Evolutionary conservation across 2,113 vertebrate genomes (phyloP).

Genomic region (Plotosus lineatus): DNA sequence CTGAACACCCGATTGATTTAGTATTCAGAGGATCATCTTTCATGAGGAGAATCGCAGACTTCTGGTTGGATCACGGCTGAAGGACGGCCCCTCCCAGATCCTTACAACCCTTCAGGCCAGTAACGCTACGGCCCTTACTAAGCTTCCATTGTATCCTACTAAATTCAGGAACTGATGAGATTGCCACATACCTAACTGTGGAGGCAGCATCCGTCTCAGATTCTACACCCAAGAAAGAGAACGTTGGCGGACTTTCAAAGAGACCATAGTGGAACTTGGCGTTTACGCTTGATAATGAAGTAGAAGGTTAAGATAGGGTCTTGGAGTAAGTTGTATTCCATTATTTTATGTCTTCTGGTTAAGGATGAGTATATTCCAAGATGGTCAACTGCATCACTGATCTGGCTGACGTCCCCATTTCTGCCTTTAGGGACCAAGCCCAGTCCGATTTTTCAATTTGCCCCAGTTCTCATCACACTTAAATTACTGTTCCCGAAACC

Average conservation of each 20-base stretch:
- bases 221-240: conserved; percentile 33
- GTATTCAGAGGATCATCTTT: neutral
- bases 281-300: conserved; percentile 18
- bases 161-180: conserved; percentile 42
- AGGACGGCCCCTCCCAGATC: neutral
- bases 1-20: neutral
- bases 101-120: conserved; percentile 21
- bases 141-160: conserved; percentile 41
- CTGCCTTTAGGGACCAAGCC: neutral
- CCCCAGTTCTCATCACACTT: neutral
- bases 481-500: neutral
- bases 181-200: conserved; percentile 33
- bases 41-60: neutral
- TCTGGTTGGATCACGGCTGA: conserved; percentile 9
- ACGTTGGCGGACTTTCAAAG: conserved; percentile 12
- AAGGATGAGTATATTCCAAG: conserved; percentile 12
- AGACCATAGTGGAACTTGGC: neutral
- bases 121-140: conserved; percentile 40
- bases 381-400: neutral
- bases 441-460: conserved; percentile 2
- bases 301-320: conserved; percentile 14
- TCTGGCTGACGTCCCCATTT: neutral
- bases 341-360: neutral
- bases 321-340: conserved; percentile 4
- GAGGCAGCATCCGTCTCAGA: conserved; percentile 30